Percentiles rank a stretch among this genome's conserved stretches.
These are phyloP conservation scores for Zoanthus solanderi DNA, from an alignment of 92 coral and sea anemone genomes.

Conservation along the genomic window DNA sequence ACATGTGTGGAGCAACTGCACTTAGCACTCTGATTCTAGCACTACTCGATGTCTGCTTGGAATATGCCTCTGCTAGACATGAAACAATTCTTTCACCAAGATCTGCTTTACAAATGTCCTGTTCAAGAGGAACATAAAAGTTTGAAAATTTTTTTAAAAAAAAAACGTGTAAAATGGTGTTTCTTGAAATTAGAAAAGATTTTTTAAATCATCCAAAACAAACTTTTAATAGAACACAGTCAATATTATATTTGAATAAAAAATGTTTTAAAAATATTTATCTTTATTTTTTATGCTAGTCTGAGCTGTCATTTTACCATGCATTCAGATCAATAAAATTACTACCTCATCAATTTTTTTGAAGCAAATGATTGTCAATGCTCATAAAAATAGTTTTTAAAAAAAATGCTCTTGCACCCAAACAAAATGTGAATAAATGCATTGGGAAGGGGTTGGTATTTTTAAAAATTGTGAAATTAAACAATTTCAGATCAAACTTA, in stretches of 20 bases:
- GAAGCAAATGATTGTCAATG: not conserved
- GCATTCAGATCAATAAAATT: not conserved
- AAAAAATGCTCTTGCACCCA: not conserved
- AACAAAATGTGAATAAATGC: not conserved
- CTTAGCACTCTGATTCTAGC: slow-evolving; percentile 50
- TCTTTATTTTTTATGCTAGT: not conserved
- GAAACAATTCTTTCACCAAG: slow-evolving; percentile 17
- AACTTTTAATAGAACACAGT: not conserved
- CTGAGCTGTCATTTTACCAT: not conserved
- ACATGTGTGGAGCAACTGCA: slow-evolving; percentile 60
- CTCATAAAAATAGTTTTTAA: not conserved
- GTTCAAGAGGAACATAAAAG: not conserved
- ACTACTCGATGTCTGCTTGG: not conserved
- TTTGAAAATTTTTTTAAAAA: not conserved
- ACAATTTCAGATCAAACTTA: not conserved
- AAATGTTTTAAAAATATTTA: not conserved
- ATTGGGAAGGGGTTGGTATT: not conserved
- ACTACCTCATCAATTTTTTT: not conserved
- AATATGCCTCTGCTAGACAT: slow-evolving; percentile 44
- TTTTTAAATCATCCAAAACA: not conserved
- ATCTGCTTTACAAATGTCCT: not conserved
- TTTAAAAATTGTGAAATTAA: not conserved
- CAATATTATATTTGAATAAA: not conserved
- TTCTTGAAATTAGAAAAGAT: not conserved
- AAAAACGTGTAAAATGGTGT: not conserved